These are phyloP conservation scores for Rhopalosiphum nymphaeae DNA, from an alignment of 2,888 invertebrate genomes.

Conservation along the genomic window DNA sequence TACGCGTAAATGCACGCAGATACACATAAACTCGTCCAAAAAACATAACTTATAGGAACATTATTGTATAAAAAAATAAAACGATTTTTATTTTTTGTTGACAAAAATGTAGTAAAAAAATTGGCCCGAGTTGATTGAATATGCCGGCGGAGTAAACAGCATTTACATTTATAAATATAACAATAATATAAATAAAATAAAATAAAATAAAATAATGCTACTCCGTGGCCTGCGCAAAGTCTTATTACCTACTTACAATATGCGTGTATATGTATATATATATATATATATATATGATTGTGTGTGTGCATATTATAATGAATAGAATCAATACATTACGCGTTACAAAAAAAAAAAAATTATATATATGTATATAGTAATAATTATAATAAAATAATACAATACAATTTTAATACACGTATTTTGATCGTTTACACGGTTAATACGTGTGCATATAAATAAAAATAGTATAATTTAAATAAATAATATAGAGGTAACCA, in stretches of 20 bases:
- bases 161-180: slow-evolving; percentile 16
- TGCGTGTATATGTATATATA: neutral
- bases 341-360: neutral
- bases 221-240: neutral
- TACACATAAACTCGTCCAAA: neutral
- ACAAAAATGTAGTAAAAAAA: neutral
- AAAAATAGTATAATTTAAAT: slow-evolving; percentile 48
- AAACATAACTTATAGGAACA: neutral
- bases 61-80: neutral
- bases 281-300: neutral
- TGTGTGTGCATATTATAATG: neutral
- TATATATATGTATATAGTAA: neutral
- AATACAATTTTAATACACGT: neutral
- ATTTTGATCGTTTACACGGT: neutral
- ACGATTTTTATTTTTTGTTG: neutral
- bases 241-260: neutral
- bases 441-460: neutral
- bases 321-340: neutral
- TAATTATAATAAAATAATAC: neutral
- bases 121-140: neutral
- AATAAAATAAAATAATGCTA: neutral
- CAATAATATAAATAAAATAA: slow-evolving; percentile 18
- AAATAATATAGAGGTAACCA: slow-evolving; percentile 43
- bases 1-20: neutral
- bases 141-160: neutral